Conservation (phyloP, 2,797 vertebrate genomes). For the Eptatretus atami region DNA sequence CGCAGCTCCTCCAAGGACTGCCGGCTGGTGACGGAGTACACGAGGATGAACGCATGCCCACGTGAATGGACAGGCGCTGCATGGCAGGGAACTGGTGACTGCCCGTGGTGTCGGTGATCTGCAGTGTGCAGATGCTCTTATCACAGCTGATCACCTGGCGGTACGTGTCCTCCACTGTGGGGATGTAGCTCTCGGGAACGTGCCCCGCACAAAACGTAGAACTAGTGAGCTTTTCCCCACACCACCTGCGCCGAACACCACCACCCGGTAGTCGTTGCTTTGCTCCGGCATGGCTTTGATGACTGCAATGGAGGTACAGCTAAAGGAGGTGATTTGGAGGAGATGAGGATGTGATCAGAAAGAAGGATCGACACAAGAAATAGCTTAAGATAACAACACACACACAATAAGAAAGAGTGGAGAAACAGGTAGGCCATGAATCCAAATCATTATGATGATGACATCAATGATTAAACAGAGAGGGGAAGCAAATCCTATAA, state of each 20-base stretch:
- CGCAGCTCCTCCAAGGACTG: constrained; percentile 75
- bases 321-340: too few species aligned
- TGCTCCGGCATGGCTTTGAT: constrained; percentile 42
- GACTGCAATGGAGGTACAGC: too few species aligned
- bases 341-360: too few species aligned
- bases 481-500: background rate
- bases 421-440: background rate
- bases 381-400: too few species aligned
- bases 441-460: background rate
- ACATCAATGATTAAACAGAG: background rate
- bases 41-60: constrained; percentile 71
- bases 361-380: too few species aligned
- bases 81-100: constrained; percentile 90
- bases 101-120: constrained; percentile 82
- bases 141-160: constrained; percentile 90
- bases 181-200: constrained; percentile 82
- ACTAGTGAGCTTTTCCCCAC: constrained; percentile 88
- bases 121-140: constrained; percentile 70
- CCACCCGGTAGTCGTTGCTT: constrained; percentile 79
- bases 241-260: constrained; percentile 69
- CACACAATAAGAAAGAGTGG: too few species aligned
- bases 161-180: constrained; percentile 87
- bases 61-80: constrained; percentile 87
- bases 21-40: constrained; percentile 63
- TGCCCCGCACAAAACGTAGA: constrained; percentile 72